Evolutionary conservation across 2,888 invertebrate genomes (phyloP).

Genomic region (Bibio marci): DNA sequence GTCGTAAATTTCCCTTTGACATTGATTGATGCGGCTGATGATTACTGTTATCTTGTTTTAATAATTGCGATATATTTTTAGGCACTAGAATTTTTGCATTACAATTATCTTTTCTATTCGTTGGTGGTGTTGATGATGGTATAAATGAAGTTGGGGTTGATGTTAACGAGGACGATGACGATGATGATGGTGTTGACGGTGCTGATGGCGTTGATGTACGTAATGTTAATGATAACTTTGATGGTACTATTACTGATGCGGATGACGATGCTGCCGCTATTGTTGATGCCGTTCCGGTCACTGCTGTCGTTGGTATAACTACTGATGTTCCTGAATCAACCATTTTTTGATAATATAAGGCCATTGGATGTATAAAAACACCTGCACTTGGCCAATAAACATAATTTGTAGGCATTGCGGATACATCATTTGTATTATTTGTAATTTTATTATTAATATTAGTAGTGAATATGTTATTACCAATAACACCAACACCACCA

Average conservation of each 20-base stretch:
- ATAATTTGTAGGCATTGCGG: conserved; percentile 18
- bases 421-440: too few species aligned
- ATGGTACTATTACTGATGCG: too few species aligned
- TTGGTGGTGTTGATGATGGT: conserved; percentile 23
- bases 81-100: conserved; percentile 31
- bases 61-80: conserved; percentile 32
- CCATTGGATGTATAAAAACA: conserved; percentile 55
- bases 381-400: conserved; percentile 56
- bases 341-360: conserved; percentile 60
- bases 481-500: background rate
- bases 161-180: conserved; percentile 24
- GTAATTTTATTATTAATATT: too few species aligned
- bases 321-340: conserved; percentile 30
- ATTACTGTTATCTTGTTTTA: conserved; percentile 12
- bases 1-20: background rate
- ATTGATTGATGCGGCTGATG: background rate
- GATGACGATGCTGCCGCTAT: conserved; percentile 22
- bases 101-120: conserved; percentile 29
- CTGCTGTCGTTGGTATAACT: background rate
- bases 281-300: background rate
- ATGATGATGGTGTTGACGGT: conserved; percentile 15
- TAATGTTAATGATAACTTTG: conserved; percentile 24
- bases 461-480: background rate
- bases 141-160: conserved; percentile 15
- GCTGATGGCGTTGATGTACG: conserved; percentile 13